These are phyloP conservation scores for Parauchenoglanis ngamensis DNA, from an alignment of 2,797 vertebrate genomes.

Conservation along the genomic window DNA sequence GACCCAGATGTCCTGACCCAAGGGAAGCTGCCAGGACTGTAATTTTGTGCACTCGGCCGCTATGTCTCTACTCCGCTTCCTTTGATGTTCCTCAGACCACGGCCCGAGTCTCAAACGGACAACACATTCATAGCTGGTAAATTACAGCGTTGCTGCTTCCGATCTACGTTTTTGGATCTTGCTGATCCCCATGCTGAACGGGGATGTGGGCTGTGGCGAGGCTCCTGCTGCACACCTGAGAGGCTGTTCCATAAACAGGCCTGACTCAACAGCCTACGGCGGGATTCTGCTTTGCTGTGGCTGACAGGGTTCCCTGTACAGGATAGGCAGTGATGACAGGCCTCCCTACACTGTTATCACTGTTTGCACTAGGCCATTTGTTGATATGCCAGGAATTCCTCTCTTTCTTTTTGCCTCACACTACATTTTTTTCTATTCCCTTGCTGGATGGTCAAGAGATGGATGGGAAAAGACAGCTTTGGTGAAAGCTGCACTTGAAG, in stretches of 20 bases:
- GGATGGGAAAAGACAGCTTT: constrained; percentile 49
- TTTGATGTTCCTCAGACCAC: constrained; percentile 37
- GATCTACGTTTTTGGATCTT: constrained; percentile 14
- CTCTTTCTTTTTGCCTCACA: constrained; percentile 16
- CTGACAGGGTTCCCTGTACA: constrained; percentile 44
- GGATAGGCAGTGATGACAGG: constrained; percentile 52
- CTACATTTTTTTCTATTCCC: constrained; percentile 21
- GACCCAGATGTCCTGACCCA: constrained; percentile 40
- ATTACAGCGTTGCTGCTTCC: constrained; percentile 38
- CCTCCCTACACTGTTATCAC: constrained; percentile 52
- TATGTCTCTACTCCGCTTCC: not conserved
- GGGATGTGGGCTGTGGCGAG: not conserved
- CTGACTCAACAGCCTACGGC: constrained; percentile 44
- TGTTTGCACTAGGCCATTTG: constrained; percentile 50
- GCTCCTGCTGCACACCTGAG: constrained; percentile 48
- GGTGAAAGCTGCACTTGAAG: constrained; percentile 52
- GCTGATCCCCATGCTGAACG: constrained; percentile 30
- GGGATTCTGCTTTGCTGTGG: constrained; percentile 31
- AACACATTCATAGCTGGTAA: constrained; percentile 41
- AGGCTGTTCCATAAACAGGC: constrained; percentile 33
- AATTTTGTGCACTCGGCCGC: constrained; percentile 22
- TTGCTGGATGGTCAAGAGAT: constrained; percentile 42
- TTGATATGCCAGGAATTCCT: constrained; percentile 57
- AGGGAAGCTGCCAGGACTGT: constrained; percentile 21
- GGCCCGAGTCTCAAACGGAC: constrained; percentile 4